Percentiles rank a stretch among this genome's conserved stretches.
phyloP scores from a whole-genome alignment of 2,888 invertebrate genomes.

The Petrolisthes cinctipes region DNA sequence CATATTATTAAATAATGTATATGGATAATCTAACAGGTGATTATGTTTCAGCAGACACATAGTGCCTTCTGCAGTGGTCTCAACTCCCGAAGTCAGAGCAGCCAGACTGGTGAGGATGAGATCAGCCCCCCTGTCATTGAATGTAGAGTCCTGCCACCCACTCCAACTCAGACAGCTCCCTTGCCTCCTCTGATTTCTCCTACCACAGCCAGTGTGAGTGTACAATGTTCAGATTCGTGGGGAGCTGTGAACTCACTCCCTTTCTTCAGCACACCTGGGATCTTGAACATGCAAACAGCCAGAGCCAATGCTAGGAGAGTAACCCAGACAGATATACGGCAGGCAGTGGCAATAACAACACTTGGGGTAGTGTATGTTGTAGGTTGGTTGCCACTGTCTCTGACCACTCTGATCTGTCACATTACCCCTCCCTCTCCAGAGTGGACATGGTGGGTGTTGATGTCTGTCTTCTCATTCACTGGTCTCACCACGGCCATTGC shows the following conservation, averaged over 20 bases:
- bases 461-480: slow-evolving; percentile 23
- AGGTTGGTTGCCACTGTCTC: slow-evolving; percentile 28
- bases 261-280: background rate
- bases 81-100: slow-evolving; percentile 47
- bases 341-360: slow-evolving; percentile 4
- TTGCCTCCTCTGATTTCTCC: background rate
- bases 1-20: too few species aligned
- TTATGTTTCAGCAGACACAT: slow-evolving; percentile 30
- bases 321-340: background rate
- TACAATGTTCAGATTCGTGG: slow-evolving; percentile 23
- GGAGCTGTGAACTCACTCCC: background rate
- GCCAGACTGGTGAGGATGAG: slow-evolving; percentile 47
- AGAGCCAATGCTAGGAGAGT: background rate
- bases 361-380: slow-evolving; percentile 18
- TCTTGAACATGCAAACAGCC: background rate
- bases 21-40: too few species aligned
- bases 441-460: slow-evolving; percentile 17
- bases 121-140: slow-evolving; percentile 46
- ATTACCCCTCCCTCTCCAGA: background rate
- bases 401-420: slow-evolving; percentile 16
- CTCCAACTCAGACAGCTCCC: background rate
- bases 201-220: slow-evolving; percentile 1
- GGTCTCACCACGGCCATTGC: slow-evolving; percentile 33
- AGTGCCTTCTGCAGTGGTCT: slow-evolving; percentile 40
- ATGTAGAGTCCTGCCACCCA: slow-evolving; percentile 29